Evolutionary conservation across 2,113 vertebrate genomes (phyloP).

Genomic region (Pseudorectes ferrugineus): DNA sequence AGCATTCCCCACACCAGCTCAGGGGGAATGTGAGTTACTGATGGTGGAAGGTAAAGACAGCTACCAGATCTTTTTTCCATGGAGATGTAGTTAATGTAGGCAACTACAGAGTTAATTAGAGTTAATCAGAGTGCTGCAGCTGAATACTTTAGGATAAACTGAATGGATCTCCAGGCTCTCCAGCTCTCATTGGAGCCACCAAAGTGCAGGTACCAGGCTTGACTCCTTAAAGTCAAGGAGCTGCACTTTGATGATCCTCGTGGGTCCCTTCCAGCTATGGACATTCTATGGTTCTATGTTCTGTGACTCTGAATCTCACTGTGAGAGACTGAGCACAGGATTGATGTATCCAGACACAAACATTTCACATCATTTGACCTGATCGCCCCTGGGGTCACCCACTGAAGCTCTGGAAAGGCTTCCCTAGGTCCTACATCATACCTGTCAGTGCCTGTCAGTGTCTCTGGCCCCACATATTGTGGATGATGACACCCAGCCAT

Average conservation of each 20-base stretch:
- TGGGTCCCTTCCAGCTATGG: neutral
- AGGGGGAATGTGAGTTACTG: neutral
- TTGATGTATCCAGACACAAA: neutral
- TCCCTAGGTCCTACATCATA: neutral
- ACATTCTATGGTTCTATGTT: neutral
- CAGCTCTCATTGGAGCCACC: neutral
- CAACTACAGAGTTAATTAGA: no score
- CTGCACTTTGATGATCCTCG: neutral
- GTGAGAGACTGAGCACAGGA: neutral
- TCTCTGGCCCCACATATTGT: neutral
- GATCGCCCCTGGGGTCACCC: neutral
- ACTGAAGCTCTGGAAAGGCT: neutral
- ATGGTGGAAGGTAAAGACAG: neutral
- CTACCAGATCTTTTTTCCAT: neutral
- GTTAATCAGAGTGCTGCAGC: neutral
- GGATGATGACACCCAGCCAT: neutral
- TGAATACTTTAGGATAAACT: neutral
- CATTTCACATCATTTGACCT: neutral
- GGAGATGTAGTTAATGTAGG: neutral
- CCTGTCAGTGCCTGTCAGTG: neutral
- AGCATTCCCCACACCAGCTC: neutral
- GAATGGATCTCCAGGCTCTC: neutral
- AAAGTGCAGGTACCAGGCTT: neutral
- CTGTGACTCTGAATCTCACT: neutral
- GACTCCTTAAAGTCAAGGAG: neutral